A percentile compares a stretch with the other conserved stretches of the same genome.
phyloP scores from a whole-genome alignment of 2,113 vertebrate species.

The Argyrosomus japonicus region DNA sequence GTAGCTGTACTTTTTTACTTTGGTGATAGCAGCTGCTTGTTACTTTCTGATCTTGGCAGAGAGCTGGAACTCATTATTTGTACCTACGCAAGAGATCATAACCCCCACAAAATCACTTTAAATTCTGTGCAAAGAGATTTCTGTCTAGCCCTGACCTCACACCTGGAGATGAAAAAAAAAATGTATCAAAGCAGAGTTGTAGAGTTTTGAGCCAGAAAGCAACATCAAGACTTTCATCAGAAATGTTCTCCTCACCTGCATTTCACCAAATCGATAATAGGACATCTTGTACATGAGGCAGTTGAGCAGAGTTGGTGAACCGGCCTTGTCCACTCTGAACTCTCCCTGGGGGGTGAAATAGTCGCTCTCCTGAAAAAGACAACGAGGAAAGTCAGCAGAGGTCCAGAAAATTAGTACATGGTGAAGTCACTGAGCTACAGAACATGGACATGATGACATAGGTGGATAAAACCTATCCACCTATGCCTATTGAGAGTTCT shows the following conservation, averaged over 20 bases:
- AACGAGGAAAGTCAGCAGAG: slow-evolving; percentile 34
- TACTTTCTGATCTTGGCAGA: slow-evolving; percentile 40
- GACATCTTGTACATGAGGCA: slow-evolving; percentile 99
- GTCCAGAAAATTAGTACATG: neutral
- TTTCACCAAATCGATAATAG: slow-evolving; percentile 99
- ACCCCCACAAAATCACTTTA: neutral
- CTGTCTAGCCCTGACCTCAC: neutral
- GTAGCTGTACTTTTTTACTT: neutral
- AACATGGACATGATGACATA: neutral
- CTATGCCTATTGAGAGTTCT: neutral
- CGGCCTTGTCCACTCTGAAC: slow-evolving; percentile 98
- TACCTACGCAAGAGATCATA: slow-evolving; percentile 25
- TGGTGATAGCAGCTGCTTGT: slow-evolving; percentile 23
- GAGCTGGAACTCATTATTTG: slow-evolving; percentile 20
- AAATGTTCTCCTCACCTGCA: slow-evolving; percentile 90
- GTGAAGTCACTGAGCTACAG: neutral
- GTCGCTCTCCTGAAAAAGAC: slow-evolving; percentile 91
- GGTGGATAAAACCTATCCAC: neutral
- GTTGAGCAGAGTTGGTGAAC: slow-evolving; percentile 97
- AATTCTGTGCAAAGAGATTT: neutral
- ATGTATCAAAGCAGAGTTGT: slow-evolving; percentile 5
- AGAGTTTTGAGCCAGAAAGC: neutral
- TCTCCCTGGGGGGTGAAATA: slow-evolving; percentile 99
- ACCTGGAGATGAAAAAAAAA: neutral
- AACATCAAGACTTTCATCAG: neutral